phyloP scores from a whole-genome alignment of 2,113 vertebrate genomes.

The Recurvirostra avosetta region DNA sequence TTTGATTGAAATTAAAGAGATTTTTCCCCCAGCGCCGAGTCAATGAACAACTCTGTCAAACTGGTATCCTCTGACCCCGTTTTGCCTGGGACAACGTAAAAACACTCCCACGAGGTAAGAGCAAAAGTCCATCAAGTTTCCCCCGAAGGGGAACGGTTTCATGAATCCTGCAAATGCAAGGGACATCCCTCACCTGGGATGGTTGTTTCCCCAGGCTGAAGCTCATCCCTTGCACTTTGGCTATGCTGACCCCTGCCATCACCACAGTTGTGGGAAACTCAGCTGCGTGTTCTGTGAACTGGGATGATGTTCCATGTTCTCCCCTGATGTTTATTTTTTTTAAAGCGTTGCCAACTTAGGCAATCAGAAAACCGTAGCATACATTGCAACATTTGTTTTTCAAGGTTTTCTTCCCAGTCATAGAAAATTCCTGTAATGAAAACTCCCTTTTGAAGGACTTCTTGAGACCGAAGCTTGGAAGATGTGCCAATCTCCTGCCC shows the following conservation, averaged over 20 bases:
- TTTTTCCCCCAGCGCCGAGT: background rate
- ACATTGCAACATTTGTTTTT: background rate
- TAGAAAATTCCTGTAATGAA: background rate
- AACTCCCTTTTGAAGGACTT: background rate
- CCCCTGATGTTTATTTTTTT: background rate
- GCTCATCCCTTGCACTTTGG: background rate
- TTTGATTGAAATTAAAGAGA: background rate
- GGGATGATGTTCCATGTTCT: background rate
- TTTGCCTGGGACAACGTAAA: background rate
- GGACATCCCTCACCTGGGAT: background rate
- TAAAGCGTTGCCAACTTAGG: background rate
- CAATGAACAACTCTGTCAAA: background rate
- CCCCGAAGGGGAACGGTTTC: rapidly evolving
- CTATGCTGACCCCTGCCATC: background rate
- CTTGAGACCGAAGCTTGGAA: background rate
- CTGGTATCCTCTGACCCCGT: rapidly evolving
- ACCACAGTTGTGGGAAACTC: background rate
- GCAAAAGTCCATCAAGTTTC: background rate
- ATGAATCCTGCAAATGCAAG: background rate
- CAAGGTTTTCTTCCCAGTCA: background rate
- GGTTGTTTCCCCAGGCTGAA: background rate
- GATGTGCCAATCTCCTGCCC: background rate
- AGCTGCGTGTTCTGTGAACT: background rate
- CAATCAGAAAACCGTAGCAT: background rate
- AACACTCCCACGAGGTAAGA: background rate